A percentile compares a stretch with the other conserved stretches of the same genome.
These are phyloP conservation scores for Platycheirus albimanus DNA, from an alignment of 2,888 invertebrate genomes.

Conservation along the genomic window DNA sequence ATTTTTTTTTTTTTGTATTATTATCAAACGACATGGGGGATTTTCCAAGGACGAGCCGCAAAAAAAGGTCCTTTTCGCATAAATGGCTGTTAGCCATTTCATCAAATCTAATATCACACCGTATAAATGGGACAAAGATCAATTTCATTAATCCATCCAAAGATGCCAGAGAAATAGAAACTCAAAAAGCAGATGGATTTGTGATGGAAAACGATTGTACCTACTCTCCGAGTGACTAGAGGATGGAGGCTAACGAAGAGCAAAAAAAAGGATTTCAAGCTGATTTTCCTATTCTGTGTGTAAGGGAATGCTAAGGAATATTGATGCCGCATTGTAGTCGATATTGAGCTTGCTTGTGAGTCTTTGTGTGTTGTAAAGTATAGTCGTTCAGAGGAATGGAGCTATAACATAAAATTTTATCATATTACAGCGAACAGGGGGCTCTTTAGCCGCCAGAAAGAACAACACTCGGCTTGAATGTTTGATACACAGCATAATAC, in stretches of 20 bases:
- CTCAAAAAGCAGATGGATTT: conserved; percentile 69
- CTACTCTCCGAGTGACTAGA: background rate
- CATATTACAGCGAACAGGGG: conserved; percentile 53
- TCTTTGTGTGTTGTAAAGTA: conserved; percentile 47
- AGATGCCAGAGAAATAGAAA: conserved; percentile 46
- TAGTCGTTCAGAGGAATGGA: conserved; percentile 55
- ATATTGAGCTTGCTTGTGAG: conserved; percentile 32
- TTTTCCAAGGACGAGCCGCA: conserved; percentile 7
- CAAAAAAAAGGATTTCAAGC: conserved; percentile 7
- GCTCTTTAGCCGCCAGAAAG: conserved; percentile 46
- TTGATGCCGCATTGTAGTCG: conserved; percentile 68
- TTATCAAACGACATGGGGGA: background rate
- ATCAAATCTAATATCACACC: conserved; percentile 71
- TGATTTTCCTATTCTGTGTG: conserved; percentile 32
- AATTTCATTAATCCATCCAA: conserved; percentile 72
- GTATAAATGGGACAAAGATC: conserved; percentile 52
- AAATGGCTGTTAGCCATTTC: conserved; percentile 72
- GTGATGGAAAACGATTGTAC: conserved; percentile 72
- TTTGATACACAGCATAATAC: conserved; percentile 13
- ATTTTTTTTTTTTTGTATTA: too few species aligned
- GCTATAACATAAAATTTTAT: conserved; percentile 74
- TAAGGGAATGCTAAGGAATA: conserved; percentile 60
- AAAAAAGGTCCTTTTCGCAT: conserved; percentile 67
- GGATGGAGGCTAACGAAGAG: background rate
- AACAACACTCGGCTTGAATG: conserved; percentile 65